Conservation (phyloP, 1,140 invertebrate genomes). For the Babylonia areolata region DNA sequence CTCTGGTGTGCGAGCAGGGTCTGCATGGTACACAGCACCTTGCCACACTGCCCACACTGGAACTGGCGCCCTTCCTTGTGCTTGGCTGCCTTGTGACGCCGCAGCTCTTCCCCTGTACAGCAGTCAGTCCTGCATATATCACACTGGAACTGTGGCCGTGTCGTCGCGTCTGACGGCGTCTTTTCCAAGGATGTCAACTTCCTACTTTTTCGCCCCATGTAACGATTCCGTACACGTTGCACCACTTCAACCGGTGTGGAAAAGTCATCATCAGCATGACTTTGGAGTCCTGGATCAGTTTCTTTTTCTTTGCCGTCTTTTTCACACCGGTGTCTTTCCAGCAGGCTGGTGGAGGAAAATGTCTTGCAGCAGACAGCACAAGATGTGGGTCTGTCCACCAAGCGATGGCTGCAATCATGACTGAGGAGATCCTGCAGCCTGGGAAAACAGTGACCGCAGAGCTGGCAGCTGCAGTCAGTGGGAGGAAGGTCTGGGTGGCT, state of each 20-base stretch:
- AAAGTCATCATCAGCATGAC: neutral
- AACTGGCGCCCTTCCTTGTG: neutral
- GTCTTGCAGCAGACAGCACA: neutral
- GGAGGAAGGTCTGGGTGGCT: neutral
- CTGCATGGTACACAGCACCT: constrained; percentile 9
- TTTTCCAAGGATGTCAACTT: neutral
- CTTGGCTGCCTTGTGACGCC: neutral
- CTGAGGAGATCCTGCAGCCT: neutral
- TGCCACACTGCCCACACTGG: constrained; percentile 5
- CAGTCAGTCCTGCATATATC: neutral
- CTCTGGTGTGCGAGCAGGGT: neutral
- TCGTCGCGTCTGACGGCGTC: too few species aligned
- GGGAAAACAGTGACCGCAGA: neutral
- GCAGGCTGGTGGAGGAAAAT: neutral
- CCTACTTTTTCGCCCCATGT: too few species aligned
- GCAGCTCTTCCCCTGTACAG: neutral
- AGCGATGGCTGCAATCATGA: neutral
- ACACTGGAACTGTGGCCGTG: too few species aligned
- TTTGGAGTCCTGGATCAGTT: neutral
- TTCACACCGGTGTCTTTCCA: neutral
- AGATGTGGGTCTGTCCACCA: neutral
- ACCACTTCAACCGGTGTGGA: neutral
- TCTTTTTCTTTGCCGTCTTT: neutral
- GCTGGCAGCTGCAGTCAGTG: neutral
- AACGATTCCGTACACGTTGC: neutral